phyloP scores from a whole-genome alignment of 1,140 invertebrate species.

The Drosophila watanabei region DNA sequence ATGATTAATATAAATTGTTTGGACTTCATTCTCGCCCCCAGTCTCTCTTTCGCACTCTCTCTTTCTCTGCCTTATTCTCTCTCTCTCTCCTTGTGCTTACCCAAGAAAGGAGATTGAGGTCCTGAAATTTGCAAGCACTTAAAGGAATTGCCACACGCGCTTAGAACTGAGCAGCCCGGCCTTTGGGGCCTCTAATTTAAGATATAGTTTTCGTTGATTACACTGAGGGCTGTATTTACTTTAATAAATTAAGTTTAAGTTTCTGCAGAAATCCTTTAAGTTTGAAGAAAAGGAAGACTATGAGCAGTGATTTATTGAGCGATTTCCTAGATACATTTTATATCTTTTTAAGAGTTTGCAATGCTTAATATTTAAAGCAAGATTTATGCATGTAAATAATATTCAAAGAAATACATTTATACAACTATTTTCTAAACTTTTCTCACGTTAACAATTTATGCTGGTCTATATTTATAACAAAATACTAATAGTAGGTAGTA shows the following conservation, averaged over 20 bases:
- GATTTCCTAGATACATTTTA: not conserved
- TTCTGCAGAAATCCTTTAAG: not conserved
- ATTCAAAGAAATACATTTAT: too few species aligned
- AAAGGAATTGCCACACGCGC: conserved; percentile 14
- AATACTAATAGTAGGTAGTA: not conserved
- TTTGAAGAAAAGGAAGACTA: not conserved
- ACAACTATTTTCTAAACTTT: too few species aligned
- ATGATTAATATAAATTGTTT: conserved; percentile 77
- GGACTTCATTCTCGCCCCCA: conserved; percentile 40
- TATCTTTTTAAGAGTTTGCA: not conserved
- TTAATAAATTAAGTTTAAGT: not conserved
- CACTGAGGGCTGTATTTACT: not conserved
- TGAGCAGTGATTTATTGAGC: not conserved
- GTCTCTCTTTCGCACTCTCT: not conserved
- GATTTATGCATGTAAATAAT: not conserved
- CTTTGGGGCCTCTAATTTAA: not conserved
- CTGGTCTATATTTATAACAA: not conserved
- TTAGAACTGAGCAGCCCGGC: not conserved
- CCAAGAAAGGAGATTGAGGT: not conserved
- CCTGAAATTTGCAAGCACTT: conserved; percentile 32
- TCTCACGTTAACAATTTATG: too few species aligned
- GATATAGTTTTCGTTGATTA: not conserved
- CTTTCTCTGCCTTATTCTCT: not conserved
- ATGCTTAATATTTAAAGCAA: not conserved
- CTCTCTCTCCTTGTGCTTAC: not conserved